Base-by-base conservation (phyloP, 2,888 invertebrate species). In the Schizaphis graminum region DNA sequence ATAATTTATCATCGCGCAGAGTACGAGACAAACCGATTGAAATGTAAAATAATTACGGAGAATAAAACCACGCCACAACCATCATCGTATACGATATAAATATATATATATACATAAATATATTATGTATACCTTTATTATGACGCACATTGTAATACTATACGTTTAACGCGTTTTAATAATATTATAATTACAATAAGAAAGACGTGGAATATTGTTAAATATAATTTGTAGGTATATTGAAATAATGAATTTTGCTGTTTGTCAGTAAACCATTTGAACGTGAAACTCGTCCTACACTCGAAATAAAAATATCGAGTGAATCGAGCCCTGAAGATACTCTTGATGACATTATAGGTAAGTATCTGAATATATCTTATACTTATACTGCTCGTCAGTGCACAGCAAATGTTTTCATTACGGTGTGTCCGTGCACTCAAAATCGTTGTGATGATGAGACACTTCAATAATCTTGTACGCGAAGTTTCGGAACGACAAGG, bases 401-500 rank as follows among this genome's bases (percentile, higher is more conserved):
- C 26, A 49, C 91, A 56, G n/a, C 44, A 56, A 47, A 93, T 47
- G 16, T 89, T 47, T 89, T 93, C 93, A 56, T 93, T 8, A 44
- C 16, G 0, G n/a, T 67, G 13, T 44, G 56, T 28, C 61, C n/a
- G 88, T 10, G 44, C 1, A 89, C 93, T 92, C 86, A 35, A 92
- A 87, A 57, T 35, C 47, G 26, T 61, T 16, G 47, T 5, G 84
- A 93, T n/a, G 57, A 93, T 26, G 57, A 89, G 93, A 90, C 89
- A 93, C 93, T 93, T 35, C 47, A 89, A 67, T 67, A 56, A 93
- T 93, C 67, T 89, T 24, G 88, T 21, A 61, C 67, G 49, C 67
- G 49, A 61, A 88, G 77, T 77, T 93, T 10, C n/a, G n/a, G 67
- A 10, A 90, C 35, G 47, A 44, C 44, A n/a, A 91, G 77, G 49